Conservation (phyloP, 2,797 vertebrate species). For the Clarias fuscus region DNA sequence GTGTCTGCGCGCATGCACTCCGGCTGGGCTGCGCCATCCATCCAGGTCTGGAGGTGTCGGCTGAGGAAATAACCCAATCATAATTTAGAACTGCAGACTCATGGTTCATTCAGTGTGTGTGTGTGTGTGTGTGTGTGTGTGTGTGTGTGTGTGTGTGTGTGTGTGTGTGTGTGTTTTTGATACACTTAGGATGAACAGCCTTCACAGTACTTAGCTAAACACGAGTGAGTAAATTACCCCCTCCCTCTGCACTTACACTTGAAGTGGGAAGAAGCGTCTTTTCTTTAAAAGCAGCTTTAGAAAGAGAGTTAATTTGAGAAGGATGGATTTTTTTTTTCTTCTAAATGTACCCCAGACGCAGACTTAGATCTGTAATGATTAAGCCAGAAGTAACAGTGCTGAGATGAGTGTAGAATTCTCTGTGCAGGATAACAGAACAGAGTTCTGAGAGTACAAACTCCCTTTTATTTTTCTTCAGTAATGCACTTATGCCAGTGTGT, state of each 20-base stretch:
- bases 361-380: not conserved
- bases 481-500: no score
- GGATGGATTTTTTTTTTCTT: not conserved
- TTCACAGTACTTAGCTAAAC: slow-evolving; percentile 50
- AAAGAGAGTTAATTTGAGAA: slow-evolving; percentile 31
- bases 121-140: slow-evolving; percentile 3
- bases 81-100: slow-evolving; percentile 54
- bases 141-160: not conserved
- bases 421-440: no score
- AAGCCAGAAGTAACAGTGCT: not conserved
- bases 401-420: no score
- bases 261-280: slow-evolving; percentile 28
- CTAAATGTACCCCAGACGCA: not conserved
- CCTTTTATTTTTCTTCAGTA: no score
- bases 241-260: not conserved
- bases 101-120: slow-evolving; percentile 39
- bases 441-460: no score
- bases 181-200: slow-evolving; percentile 44
- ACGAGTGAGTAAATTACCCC: slow-evolving; percentile 37
- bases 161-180: not conserved
- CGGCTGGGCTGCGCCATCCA: slow-evolving; percentile 8
- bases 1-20: not conserved
- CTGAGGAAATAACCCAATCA: slow-evolving; percentile 54
- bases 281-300: slow-evolving; percentile 7
- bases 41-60: slow-evolving; percentile 36